Evolutionary conservation across 2,888 invertebrate species (phyloP).

Genomic region (Drosophila limbata): DNA sequence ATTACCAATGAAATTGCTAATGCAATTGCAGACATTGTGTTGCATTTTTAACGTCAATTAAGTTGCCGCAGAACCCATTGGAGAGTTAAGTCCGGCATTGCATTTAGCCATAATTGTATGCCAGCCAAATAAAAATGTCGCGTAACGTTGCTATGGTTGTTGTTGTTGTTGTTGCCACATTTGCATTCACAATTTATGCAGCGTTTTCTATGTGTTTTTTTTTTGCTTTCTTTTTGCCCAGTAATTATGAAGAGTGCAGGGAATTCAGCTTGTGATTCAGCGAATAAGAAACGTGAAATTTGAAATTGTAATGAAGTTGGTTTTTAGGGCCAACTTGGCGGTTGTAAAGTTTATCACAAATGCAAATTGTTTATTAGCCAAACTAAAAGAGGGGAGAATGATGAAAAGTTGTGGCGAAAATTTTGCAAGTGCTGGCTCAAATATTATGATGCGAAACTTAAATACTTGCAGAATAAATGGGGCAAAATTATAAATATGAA

Average conservation of each 20-base stretch:
- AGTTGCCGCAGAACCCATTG: slow-evolving; percentile 16
- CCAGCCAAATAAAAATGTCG: slow-evolving; percentile 18
- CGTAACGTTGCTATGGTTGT: slow-evolving; percentile 4
- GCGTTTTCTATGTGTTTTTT: slow-evolving; percentile 34
- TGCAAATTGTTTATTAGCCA: slow-evolving; percentile 65
- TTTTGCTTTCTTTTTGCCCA: slow-evolving; percentile 12
- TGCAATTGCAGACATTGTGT: slow-evolving; percentile 45
- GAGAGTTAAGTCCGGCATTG: slow-evolving; percentile 23
- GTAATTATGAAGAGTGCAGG: slow-evolving; percentile 57
- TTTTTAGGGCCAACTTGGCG: slow-evolving; percentile 28
- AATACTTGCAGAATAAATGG: neutral
- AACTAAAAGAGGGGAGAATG: neutral
- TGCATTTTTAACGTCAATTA: slow-evolving; percentile 53
- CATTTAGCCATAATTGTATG: slow-evolving; percentile 40
- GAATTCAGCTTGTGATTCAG: slow-evolving; percentile 48
- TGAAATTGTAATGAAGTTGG: slow-evolving; percentile 73
- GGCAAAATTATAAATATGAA: no score
- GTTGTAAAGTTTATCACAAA: slow-evolving; percentile 33
- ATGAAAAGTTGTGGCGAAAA: neutral
- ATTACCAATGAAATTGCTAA: slow-evolving; percentile 36
- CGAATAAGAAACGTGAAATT: slow-evolving; percentile 61
- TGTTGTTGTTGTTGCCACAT: slow-evolving; percentile 33
- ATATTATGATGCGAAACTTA: neutral
- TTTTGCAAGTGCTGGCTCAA: neutral
- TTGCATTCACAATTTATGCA: slow-evolving; percentile 73